phyloP scores from a whole-genome alignment of 2,797 vertebrate genomes.

The Anas capensis region DNA sequence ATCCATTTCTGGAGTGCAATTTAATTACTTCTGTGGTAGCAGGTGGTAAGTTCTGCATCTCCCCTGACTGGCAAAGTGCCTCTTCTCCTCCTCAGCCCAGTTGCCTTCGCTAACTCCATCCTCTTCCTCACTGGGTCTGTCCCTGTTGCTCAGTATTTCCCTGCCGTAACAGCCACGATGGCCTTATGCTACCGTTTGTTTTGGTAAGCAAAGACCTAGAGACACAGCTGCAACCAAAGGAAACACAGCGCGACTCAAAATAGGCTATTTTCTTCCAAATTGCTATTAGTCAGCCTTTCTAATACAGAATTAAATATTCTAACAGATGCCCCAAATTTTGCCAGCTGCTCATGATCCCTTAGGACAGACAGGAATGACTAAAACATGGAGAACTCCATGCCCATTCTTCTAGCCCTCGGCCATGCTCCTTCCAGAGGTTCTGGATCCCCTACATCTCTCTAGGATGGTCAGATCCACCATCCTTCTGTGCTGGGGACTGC shows the following conservation, averaged over 20 bases:
- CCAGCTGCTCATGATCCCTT: background rate
- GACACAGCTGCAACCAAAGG: background rate
- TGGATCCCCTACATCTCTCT: background rate
- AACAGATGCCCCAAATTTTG: background rate
- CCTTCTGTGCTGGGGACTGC: background rate
- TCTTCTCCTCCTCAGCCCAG: background rate
- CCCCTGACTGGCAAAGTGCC: conserved; percentile 32
- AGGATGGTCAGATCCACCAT: background rate
- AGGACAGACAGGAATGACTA: background rate
- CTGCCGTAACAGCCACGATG: rapidly evolving
- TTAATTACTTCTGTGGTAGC: conserved; percentile 64
- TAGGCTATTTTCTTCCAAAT: background rate
- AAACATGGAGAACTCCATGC: background rate
- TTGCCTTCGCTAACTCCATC: background rate
- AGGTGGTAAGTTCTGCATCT: conserved; percentile 50
- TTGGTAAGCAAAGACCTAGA: background rate
- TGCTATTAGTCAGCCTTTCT: background rate
- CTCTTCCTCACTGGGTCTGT: background rate
- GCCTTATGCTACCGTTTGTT: background rate
- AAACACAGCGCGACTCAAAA: background rate
- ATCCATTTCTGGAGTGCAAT: conserved; percentile 62
- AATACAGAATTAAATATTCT: background rate
- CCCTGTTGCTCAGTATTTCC: background rate
- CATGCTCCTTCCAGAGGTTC: background rate
- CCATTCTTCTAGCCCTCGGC: background rate